phyloP scores from a whole-genome alignment of 2,888 invertebrate genomes.

The Scaptodrosophila latifasciaeformis region DNA sequence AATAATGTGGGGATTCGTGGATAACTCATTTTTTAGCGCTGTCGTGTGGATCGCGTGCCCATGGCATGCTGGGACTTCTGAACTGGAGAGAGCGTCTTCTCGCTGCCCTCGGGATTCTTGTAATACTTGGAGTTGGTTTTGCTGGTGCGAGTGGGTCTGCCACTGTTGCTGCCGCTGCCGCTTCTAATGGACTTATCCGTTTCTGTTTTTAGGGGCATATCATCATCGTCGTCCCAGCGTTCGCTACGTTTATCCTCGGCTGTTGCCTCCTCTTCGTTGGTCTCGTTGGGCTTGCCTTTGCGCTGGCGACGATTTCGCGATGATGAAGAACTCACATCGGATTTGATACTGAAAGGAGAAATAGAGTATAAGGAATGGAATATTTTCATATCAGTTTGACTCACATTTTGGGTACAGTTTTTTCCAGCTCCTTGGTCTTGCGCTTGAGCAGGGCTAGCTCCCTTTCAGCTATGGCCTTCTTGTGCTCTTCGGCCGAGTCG shows the following conservation, averaged over 20 bases:
- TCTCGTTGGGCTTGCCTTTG: conserved; percentile 39
- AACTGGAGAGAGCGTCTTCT: conserved; percentile 29
- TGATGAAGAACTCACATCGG: conserved; percentile 54
- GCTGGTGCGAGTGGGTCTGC: conserved; percentile 70
- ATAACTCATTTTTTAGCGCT: conserved; percentile 34
- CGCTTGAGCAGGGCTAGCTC: conserved; percentile 55
- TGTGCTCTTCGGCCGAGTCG: conserved; percentile 51
- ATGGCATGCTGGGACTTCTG: conserved; percentile 50
- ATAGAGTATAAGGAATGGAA: background rate
- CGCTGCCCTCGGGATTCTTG: conserved; percentile 54
- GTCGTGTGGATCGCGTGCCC: conserved; percentile 61
- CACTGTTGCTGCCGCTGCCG: conserved; percentile 13
- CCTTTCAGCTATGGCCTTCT: conserved; percentile 55
- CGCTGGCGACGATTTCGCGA: conserved; percentile 59
- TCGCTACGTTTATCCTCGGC: conserved; percentile 38
- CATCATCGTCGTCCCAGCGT: conserved; percentile 58
- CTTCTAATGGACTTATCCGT: conserved; percentile 32
- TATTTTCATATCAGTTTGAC: background rate
- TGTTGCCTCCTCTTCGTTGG: conserved; percentile 31
- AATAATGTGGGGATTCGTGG: no score
- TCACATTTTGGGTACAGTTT: background rate
- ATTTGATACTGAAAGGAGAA: conserved; percentile 43
- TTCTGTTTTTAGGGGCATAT: conserved; percentile 51
- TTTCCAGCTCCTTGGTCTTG: conserved; percentile 34
- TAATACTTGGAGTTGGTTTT: conserved; percentile 73